Base-by-base conservation (phyloP, 2,888 invertebrate species). In the Drosophila fulvimacula region DNA sequence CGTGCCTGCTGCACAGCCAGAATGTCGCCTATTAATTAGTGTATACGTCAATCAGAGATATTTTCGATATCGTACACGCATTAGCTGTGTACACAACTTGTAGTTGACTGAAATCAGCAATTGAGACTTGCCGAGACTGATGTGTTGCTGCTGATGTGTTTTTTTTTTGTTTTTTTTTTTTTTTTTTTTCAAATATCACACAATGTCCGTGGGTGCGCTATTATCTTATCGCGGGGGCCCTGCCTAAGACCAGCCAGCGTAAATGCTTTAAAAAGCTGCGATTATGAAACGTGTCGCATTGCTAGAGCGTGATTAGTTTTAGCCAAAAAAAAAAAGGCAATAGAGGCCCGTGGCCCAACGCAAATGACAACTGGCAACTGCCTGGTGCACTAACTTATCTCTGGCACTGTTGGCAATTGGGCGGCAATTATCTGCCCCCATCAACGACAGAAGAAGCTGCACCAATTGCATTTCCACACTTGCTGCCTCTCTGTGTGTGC, bases 241-340 rank as follows among this genome's bases (percentile, higher is more conserved):
- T n/a, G n/a, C 36, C 51, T 59, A 76, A 69, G 79, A 68, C 64
- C 62, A 61, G 42, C 57, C 63, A 30, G 42, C 55, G 32, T 64
- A 39, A 67, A 62, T 48, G 65, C 27, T 58, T 49, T 65, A 52
- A 57, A 39, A 57, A 59, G 59, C 49, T 41, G 42, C 48, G 79
- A 73, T 85, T 85, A 73, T 79, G 76, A 82, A 81, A 81, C 80
- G 65, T 69, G 80, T 82, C 82, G 73, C 76, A 64, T 61, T 73
- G 59, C 66, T 66, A 58, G 58, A 57, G 21, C 41, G 56, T 82
- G 82, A 82, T 79, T 79, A 79, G 76, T 75, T 79, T 67, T 70
- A 69, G 65, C 32, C 65, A 57, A 75, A 74, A 30, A 30, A 19
- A 41, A 17, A n/a, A n/a, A n/a, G n/a, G n/a, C n/a, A n/a, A n/a